Evolutionary conservation across 2,888 invertebrate genomes (phyloP).

Genomic region (Coelinius sp.): DNA sequence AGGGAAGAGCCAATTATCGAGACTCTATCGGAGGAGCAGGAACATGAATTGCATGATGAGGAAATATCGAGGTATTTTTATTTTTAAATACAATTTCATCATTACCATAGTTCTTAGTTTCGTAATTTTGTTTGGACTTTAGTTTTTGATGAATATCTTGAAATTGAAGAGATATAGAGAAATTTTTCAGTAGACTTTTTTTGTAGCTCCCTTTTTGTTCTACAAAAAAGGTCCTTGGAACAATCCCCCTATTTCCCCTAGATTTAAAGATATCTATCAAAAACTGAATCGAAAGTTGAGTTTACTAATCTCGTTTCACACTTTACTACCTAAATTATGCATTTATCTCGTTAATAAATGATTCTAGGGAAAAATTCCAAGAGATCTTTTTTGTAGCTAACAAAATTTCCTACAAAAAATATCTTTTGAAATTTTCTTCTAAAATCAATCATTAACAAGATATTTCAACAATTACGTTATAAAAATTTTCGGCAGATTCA

Average conservation of each 20-base stretch:
- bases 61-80: conserved; percentile 31
- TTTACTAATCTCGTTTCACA: too few species aligned
- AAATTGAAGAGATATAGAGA: too few species aligned
- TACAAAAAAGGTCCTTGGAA: too few species aligned
- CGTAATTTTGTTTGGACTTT: too few species aligned
- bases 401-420: neutral
- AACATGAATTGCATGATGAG: conserved; percentile 10
- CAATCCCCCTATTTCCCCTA: too few species aligned
- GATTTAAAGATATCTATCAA: too few species aligned
- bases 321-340: neutral
- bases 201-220: too few species aligned
- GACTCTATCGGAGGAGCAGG: conserved; percentile 32
- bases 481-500: neutral
- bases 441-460: too few species aligned
- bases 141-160: too few species aligned
- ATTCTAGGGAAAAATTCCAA: neutral
- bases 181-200: too few species aligned
- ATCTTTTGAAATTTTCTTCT: neutral
- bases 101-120: too few species aligned
- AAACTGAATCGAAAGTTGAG: too few species aligned
- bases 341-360: neutral
- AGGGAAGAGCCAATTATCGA: conserved; percentile 52
- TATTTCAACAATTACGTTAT: neutral
- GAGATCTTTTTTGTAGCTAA: neutral
- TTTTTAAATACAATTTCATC: neutral